Evolutionary conservation across 53 echinoderm and acorn worm genomes (phyloP).

Genomic region (Holothuria leucospilota): DNA sequence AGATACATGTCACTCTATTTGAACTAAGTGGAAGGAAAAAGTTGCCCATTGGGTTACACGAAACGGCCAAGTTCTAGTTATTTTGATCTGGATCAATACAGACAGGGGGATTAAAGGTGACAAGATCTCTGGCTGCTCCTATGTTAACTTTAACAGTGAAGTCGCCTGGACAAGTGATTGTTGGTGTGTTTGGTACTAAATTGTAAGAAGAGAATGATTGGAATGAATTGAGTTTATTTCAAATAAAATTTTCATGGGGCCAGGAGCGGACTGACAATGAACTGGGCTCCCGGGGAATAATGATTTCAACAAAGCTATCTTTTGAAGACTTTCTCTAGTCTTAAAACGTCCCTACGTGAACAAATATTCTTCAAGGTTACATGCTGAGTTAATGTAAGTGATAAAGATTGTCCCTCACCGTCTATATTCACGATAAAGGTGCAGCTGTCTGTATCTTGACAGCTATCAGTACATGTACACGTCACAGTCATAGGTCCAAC

Average conservation of each 20-base stretch:
- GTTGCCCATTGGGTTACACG: not conserved
- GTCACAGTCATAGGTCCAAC: not conserved
- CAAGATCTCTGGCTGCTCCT: not conserved
- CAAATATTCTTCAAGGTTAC: too few species aligned
- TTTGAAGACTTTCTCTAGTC: too few species aligned
- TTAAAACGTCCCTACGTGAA: too few species aligned
- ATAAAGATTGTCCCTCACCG: not conserved
- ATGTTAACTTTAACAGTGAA: not conserved
- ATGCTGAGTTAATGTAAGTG: too few species aligned
- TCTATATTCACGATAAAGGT: not conserved
- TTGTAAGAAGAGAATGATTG: not conserved
- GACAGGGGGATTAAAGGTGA: not conserved
- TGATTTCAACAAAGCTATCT: too few species aligned
- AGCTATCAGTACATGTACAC: conserved; percentile 23
- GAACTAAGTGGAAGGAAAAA: not conserved
- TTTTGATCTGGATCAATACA: not conserved
- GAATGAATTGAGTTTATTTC: too few species aligned
- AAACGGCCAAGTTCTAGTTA: not conserved
- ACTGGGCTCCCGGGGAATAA: too few species aligned
- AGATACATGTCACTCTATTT: not conserved
- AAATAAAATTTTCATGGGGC: too few species aligned
- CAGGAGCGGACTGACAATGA: too few species aligned
- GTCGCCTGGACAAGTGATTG: conserved; percentile 3
- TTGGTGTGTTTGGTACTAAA: not conserved
- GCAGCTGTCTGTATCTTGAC: not conserved